Conservation (phyloP, 1,140 invertebrate genomes). For the Scaptomyza hsui region DNA sequence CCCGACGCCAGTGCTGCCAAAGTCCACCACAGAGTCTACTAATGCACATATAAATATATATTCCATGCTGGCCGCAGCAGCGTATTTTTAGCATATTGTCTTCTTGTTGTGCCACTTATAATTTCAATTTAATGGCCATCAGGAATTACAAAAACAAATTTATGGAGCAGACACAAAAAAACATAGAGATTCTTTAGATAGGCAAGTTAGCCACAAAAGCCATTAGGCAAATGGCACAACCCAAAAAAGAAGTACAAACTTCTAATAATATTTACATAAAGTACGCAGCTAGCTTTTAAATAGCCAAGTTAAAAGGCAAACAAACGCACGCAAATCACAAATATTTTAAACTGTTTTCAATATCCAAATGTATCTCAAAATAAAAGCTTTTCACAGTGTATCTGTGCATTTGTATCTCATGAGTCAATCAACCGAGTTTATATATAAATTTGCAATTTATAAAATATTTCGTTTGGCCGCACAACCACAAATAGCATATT, state of each 20-base stretch:
- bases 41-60: constrained; percentile 22
- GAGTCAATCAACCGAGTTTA: constrained; percentile 2
- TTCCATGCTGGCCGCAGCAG: constrained; percentile 9
- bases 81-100: constrained; percentile 47
- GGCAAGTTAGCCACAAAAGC: constrained; percentile 12
- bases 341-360: constrained; percentile 22
- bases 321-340: constrained; percentile 33
- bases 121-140: constrained; percentile 80
- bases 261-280: constrained; percentile 73
- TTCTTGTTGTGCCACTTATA: constrained; percentile 51
- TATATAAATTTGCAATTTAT: constrained; percentile 9
- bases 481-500: constrained; percentile 8
- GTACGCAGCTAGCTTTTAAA: constrained; percentile 53
- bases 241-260: constrained; percentile 32
- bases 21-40: constrained; percentile 8
- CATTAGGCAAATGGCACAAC: constrained; percentile 42
- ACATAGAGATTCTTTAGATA: constrained; percentile 22
- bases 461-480: constrained; percentile 15
- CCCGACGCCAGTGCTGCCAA: constrained; percentile 38
- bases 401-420: constrained; percentile 5
- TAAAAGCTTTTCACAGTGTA: constrained; percentile 7
- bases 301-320: constrained; percentile 35
- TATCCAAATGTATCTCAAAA: constrained; percentile 25
- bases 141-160: constrained; percentile 72
- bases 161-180: constrained; percentile 42